Evolutionary conservation across 2,888 invertebrate genomes (phyloP), one percentile per base, ranked within the genome.

Genomic region (Panzeria rudis): DNA sequence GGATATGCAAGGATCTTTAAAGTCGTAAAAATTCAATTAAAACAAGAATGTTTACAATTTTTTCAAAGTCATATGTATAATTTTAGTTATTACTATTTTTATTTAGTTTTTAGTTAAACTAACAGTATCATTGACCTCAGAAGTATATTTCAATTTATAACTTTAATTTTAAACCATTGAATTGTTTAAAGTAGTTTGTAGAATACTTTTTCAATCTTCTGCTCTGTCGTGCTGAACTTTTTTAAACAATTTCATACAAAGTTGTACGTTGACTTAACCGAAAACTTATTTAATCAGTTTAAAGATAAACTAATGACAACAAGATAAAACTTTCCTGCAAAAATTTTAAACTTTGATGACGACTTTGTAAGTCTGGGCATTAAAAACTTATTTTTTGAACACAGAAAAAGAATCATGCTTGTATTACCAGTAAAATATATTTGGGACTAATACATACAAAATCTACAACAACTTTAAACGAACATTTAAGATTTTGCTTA

Each of bases 381-480:
- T 66, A 32, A 17, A 32, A 29, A 47, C 7, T 47, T 6, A 17
- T 38, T 17, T 64, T 44, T 9, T 25, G 13, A n/a, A 62, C 20
- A 25, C 41, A 23, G 15, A 7, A 9, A 7, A 11, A 13, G 20
- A 47, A 11, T 15, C 56, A 52, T 41, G 44, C 56, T 32, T 23
- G 8, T 20, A 17, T 47, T 7, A 6, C 6, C 29, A 59, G 32
- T 9, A 68, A 69, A 78, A 69, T 38, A 41, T 25, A 35, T 77
- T 35, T 59, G 8, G 35, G 41, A n/a, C n/a, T n/a, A n/a, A n/a
- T 29, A 11, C 6, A 15, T 7, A 64, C 17, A 54, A 50, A 44
- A 64, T 69, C 56, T 71, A 52, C 17, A 62, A 62, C 4, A 52
- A 71, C 44, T 71, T 78, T 61, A 78, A 78, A 38, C 0, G 78